Base-by-base conservation (phyloP, 2,888 invertebrate species). In the Cataglyphis livida region DNA sequence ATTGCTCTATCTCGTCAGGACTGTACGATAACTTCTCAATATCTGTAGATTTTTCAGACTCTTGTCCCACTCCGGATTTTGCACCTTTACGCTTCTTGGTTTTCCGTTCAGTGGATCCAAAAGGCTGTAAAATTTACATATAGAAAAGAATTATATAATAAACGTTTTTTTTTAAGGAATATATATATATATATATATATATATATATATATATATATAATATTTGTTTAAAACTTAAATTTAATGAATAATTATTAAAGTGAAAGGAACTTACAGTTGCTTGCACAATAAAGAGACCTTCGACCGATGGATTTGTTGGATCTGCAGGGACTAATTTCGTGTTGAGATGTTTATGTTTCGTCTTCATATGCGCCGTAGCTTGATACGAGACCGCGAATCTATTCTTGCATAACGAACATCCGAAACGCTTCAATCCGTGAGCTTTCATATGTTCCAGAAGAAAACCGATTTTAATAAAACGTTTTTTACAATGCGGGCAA, bases 1-100 rank as follows among this genome's bases (percentile, higher is more conserved):
- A 92, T 18, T 95, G 93, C 21, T 96, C 95, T 5, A 97, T 95
- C 88, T 98, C 97, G 9, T 95, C 95, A 0, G 97, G 96, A 0
- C 95, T 95, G 90, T 94, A 96, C 0, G 88, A 91, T 0, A 88
- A 88, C 87, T 94, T 95, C 21, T 93, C 93, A 0, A 44, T 64
- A 54, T 91, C 93, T 3, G 57, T 73, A 62, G 25, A 62, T 81
- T 91, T 94, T 5, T 81, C 86, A 65, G 25, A 85, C 6, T 88
- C 90, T 70, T 70, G 84, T 71, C 90, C 57, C 25, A 7, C 12
- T 38, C 38, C 76, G 73, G 78, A 65, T 51, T 90, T 93, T 61
- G 81, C 87, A 35, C 76, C 83, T 84, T 88, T 91, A 59, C 84
- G 91, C 86, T 93, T 94, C 76, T 92, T 93, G 5, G 84, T 87